phyloP scores from a whole-genome alignment of 2,113 vertebrate species.

The Xiphophorus maculatus region DNA sequence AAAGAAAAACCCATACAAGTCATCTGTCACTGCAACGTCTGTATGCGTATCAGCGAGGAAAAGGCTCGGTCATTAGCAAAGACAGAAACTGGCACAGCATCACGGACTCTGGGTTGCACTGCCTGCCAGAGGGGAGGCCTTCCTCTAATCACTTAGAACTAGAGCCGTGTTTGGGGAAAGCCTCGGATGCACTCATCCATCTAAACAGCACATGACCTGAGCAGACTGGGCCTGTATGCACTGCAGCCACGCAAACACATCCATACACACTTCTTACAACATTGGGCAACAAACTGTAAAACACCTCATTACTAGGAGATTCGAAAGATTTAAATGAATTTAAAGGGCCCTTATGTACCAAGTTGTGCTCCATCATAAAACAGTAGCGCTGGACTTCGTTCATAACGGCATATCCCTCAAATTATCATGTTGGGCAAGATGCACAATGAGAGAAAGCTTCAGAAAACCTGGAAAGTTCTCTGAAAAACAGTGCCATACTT shows the following conservation, averaged over 20 bases:
- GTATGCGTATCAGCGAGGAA: conserved; percentile 7
- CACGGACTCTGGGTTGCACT: conserved; percentile 24
- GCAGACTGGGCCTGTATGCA: not conserved
- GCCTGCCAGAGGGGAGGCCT: conserved; percentile 27
- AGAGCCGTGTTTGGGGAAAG: conserved; percentile 18
- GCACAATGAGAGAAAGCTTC: not conserved
- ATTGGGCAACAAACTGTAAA: conserved; percentile 2
- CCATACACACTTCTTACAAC: conserved; percentile 4
- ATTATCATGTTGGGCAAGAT: conserved; percentile 16
- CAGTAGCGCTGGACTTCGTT: conserved; percentile 58
- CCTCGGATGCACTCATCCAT: conserved; percentile 9
- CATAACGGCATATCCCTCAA: conserved; percentile 40
- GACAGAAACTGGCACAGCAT: conserved; percentile 30
- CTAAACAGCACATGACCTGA: not conserved
- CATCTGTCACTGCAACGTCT: conserved; percentile 1
- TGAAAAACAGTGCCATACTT: not conserved
- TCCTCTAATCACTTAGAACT: not conserved
- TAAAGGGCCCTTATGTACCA: conserved; percentile 50
- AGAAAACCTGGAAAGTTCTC: no score
- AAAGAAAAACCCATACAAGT: not conserved
- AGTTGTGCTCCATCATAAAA: conserved; percentile 60
- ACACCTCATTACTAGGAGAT: conserved; percentile 54
- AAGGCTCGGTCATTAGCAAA: conserved; percentile 14
- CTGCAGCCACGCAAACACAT: not conserved
- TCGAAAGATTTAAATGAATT: conserved; percentile 68